Percentiles rank a stretch among this genome's conserved stretches.
These are phyloP conservation scores for Malacosoma neustria DNA, from an alignment of 2,888 invertebrate species.

Conservation along the genomic window DNA sequence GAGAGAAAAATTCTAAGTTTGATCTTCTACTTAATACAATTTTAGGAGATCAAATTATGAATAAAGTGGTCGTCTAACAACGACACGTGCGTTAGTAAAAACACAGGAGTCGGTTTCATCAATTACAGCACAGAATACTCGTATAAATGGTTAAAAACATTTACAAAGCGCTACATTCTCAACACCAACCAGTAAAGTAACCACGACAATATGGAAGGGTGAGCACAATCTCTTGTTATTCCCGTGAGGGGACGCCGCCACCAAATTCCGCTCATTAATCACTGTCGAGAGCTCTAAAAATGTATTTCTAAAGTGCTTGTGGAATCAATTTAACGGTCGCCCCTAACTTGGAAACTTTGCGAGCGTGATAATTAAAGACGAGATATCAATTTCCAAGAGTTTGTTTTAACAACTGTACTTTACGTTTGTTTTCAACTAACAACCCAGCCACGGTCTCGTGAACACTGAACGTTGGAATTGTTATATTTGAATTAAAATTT, in stretches of 20 bases:
- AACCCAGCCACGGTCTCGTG: constrained; percentile 1
- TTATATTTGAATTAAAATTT: constrained; percentile 1
- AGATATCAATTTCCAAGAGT: constrained; percentile 52
- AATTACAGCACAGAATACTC: too few relatives aligned
- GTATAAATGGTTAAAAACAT: too few relatives aligned
- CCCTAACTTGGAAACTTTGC: constrained; percentile 52
- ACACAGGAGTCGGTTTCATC: too few relatives aligned
- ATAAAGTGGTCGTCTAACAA: too few relatives aligned
- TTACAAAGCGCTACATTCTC: too few relatives aligned
- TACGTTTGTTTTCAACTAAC: constrained; percentile 20
- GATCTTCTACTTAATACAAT: too few relatives aligned
- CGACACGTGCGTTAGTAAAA: too few relatives aligned
- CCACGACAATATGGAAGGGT: too few relatives aligned
- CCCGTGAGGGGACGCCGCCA: constrained; percentile 35
- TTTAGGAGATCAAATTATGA: too few relatives aligned
- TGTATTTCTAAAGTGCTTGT: constrained; percentile 60
- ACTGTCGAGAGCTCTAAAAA: constrained; percentile 67
- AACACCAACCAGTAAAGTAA: too few relatives aligned
- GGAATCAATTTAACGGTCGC: constrained; percentile 65
- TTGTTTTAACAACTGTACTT: constrained; percentile 26
- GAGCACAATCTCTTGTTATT: too few relatives aligned
- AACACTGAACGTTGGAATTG: constrained; percentile 2
- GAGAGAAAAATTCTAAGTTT: too few relatives aligned
- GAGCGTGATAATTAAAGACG: constrained; percentile 59
- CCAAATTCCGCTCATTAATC: constrained; percentile 68